Conservation (phyloP, 1,140 invertebrate genomes). For the Heterodera carotae region DNA sequence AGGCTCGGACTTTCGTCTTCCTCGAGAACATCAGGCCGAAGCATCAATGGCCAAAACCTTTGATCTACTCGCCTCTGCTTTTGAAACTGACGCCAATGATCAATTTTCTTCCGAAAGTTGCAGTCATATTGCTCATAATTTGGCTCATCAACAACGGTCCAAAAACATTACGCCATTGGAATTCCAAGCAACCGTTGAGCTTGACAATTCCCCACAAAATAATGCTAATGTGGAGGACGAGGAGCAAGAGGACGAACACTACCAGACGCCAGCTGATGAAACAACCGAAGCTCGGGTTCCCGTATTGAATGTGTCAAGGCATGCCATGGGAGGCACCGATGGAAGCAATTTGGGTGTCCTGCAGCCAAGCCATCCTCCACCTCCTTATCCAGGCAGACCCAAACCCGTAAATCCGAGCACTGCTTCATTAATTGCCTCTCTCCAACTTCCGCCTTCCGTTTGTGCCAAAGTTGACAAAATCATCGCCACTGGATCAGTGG, state of each 20-base stretch:
- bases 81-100: not conserved
- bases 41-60: constrained; percentile 12
- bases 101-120: constrained; percentile 2
- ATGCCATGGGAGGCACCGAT: not conserved
- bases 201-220: constrained; percentile 24
- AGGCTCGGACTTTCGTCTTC: not conserved
- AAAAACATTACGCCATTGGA: constrained; percentile 22
- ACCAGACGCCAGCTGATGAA: constrained; percentile 19
- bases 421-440: constrained; percentile 47
- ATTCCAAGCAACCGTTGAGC: constrained; percentile 23
- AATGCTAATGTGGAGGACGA: constrained; percentile 8
- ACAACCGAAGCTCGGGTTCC: constrained; percentile 31
- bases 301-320: constrained; percentile 35
- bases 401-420: constrained; percentile 33
- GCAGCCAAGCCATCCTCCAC: constrained; percentile 9
- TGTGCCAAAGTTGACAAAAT: constrained; percentile 63
- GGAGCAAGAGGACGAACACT: constrained; percentile 20
- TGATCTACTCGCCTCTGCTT: constrained; percentile 11
- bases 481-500: constrained; percentile 42
- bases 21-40: constrained; percentile 23
- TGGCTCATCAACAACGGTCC: not conserved
- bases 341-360: not conserved
- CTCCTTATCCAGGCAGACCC: constrained; percentile 25
- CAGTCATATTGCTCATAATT: not conserved
- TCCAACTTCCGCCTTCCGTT: constrained; percentile 59